Percentiles rank a stretch among this genome's conserved stretches.
Conservation (phyloP, 2,797 vertebrate species). For the Pseudopleuronectes americanus region DNA sequence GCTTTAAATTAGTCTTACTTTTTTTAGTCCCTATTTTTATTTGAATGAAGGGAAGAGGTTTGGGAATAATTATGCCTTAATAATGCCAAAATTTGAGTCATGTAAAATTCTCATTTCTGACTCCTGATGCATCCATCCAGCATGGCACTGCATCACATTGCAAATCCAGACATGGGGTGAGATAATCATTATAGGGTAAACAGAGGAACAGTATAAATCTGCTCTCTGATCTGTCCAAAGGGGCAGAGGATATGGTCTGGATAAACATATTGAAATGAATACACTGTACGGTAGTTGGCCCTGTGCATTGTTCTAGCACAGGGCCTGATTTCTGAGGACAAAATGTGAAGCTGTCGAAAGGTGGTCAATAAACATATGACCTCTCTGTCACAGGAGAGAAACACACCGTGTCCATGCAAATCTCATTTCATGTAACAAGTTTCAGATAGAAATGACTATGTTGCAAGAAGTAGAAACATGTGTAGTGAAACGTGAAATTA, state of each 20-base stretch:
- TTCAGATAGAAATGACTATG: no score
- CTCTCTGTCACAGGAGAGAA: conserved; percentile 19
- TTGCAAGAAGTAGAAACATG: not conserved
- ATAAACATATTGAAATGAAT: conserved; percentile 16
- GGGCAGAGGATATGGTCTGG: conserved; percentile 8
- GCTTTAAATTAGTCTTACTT: conserved; percentile 9
- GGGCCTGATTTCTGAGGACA: not conserved
- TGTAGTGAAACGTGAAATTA: not conserved
- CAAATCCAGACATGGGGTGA: not conserved
- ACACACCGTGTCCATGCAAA: conserved; percentile 30
- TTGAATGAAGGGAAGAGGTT: conserved; percentile 28
- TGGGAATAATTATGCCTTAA: conserved; percentile 43
- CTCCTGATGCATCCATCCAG: not conserved
- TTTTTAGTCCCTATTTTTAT: conserved; percentile 1
- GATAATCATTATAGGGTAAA: conserved; percentile 5
- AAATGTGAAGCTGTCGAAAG: conserved; percentile 9
- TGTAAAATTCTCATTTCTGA: not conserved
- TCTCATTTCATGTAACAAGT: conserved; percentile 7
- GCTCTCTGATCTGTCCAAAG: conserved; percentile 4
- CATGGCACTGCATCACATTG: not conserved
- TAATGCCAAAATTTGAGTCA: conserved; percentile 3
- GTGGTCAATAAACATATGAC: not conserved
- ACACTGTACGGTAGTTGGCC: conserved; percentile 4
- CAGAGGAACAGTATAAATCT: conserved; percentile 6
- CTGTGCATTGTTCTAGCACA: not conserved